Evolutionary conservation across 2,113 vertebrate species (phyloP), one percentile per base, ranked within the genome.

Genomic region (Chrysemys picta): DNA sequence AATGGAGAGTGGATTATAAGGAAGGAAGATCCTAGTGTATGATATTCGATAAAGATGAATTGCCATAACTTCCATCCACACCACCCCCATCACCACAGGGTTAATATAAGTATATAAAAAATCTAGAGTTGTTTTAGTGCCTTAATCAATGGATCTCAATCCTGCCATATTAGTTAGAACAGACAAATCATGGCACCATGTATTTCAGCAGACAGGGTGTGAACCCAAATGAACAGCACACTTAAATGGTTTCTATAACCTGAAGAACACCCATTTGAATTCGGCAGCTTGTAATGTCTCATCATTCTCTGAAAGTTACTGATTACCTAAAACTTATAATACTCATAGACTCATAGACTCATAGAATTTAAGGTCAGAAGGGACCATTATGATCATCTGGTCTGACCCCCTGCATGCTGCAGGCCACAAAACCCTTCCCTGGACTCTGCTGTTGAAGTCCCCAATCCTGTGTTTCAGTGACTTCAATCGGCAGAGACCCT

Each of bases 1-100:
- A 89, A 88, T 6, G 89, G 84, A 88, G 83, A 16, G 3, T 4
- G 75, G 3, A 57, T 52, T 52, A 27, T 21, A 75, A 35, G 27
- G n/a, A n/a, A 54, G 42, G 0, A 0, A 9, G 1, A 1, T 0
- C 0, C 21, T 45, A 85, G 38, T 31, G 80, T 88, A 57, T 54
- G 57, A 76, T 8, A 2, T 2, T 4, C 45, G 5, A n/a, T 56
- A 52, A 11, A 78, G 35, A 21, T 45, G 29, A 52, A 69, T 81
- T 81, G 16, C 6, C 16, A 42, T 81, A 84, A 52, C 17, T 83
- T 85, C 19, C 3, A 45, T n/a, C 45, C 6, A 31, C 7, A 62
- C 85, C 82, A 56, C 3, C 9, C 29, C 89, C 84, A 13, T 6
- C 78, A n/a, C 7, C 29, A 17, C 29, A 80, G 29, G 9, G 29